Conservation (phyloP, 2,797 vertebrate genomes). For the Coregonus sp. region DNA sequence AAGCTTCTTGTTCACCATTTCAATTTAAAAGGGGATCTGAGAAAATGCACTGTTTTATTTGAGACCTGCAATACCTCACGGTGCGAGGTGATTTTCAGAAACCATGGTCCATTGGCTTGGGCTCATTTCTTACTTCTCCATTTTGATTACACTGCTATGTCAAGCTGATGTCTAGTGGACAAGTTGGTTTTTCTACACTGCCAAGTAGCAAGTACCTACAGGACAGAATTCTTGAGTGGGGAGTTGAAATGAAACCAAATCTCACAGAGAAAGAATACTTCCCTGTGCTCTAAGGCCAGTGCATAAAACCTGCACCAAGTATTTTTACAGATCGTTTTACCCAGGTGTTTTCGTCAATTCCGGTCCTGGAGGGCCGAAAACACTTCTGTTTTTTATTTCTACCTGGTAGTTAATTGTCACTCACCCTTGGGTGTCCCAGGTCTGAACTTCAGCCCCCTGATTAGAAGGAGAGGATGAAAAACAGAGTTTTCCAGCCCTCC, state of each 20-base stretch:
- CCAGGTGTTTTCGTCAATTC: too few species aligned
- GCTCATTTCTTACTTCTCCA: neutral
- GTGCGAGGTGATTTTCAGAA: neutral
- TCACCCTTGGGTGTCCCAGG: too few species aligned
- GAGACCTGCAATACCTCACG: neutral
- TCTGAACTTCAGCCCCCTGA: too few species aligned
- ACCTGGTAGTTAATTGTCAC: too few species aligned
- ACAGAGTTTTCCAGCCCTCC: too few species aligned
- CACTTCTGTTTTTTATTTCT: too few species aligned
- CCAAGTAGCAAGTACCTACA: too few species aligned
- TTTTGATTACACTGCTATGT: neutral
- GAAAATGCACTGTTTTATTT: neutral
- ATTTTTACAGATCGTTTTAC: neutral
- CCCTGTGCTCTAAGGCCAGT: neutral
- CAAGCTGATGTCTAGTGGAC: neutral
- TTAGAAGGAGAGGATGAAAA: too few species aligned
- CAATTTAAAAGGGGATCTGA: constrained; percentile 51
- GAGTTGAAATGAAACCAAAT: neutral
- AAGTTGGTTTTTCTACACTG: neutral
- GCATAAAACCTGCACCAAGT: neutral
- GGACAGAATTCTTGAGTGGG: neutral
- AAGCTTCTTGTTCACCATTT: constrained; percentile 15
- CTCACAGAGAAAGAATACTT: neutral
- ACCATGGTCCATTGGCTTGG: neutral
- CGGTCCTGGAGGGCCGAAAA: too few species aligned